phyloP scores from a whole-genome alignment of 92 coral and sea anemone genomes.

The Pocillopora meandrina region DNA sequence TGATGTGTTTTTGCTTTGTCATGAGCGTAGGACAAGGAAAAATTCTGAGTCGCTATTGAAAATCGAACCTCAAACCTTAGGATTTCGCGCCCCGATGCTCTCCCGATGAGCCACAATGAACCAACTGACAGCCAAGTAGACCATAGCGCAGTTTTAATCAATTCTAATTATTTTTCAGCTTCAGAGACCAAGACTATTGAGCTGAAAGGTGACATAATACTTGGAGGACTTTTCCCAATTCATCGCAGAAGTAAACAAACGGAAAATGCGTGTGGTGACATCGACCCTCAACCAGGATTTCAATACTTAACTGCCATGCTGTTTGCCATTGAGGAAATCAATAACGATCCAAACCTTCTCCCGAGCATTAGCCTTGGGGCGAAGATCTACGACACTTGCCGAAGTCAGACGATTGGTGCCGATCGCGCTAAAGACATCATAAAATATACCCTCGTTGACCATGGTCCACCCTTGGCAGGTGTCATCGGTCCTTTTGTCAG shows the following conservation, averaged over 20 bases:
- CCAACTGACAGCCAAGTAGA: background rate
- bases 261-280: conserved; percentile 80
- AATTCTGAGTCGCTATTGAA: too few species aligned
- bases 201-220: conserved; percentile 66
- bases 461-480: conserved; percentile 55
- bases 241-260: conserved; percentile 62
- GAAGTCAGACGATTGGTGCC: conserved; percentile 88
- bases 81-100: too few species aligned
- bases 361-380: conserved; percentile 79
- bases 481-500: conserved; percentile 88
- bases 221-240: conserved; percentile 86
- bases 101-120: too few species aligned
- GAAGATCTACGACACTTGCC: conserved; percentile 91
- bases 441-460: conserved; percentile 59
- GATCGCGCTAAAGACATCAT: conserved; percentile 85
- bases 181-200: background rate
- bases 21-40: too few species aligned
- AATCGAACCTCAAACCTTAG: too few species aligned
- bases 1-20: too few species aligned
- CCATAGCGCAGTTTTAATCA: background rate
- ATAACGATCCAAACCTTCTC: conserved; percentile 74
- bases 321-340: conserved; percentile 83
- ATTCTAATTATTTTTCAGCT: background rate
- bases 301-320: conserved; percentile 89
- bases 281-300: conserved; percentile 84